Evolutionary conservation across 1,140 invertebrate genomes (phyloP).

Genomic region (Eupristina koningsbergeri): DNA sequence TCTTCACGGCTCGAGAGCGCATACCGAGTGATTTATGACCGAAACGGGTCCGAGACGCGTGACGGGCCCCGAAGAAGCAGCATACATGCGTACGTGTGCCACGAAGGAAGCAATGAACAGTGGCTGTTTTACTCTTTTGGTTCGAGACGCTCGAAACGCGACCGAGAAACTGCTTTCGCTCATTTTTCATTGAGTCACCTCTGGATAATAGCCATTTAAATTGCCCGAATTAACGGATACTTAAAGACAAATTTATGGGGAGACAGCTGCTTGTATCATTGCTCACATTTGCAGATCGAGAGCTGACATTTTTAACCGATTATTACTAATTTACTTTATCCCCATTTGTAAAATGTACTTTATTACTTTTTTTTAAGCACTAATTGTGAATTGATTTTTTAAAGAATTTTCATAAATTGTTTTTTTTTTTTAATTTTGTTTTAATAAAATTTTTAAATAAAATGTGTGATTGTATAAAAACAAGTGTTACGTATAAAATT

Average conservation of each 20-base stretch:
- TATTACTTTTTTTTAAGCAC: too few relatives aligned
- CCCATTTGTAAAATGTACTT: background rate
- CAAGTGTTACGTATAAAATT: too few relatives aligned
- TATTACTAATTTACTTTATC: background rate
- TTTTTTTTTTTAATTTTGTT: too few relatives aligned
- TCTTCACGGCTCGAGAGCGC: conserved; percentile 56
- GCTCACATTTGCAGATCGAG: background rate
- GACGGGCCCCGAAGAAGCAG: background rate
- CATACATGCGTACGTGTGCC: too few relatives aligned
- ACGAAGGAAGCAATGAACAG: background rate
- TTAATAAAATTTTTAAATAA: too few relatives aligned
- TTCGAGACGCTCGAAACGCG: conserved; percentile 64
- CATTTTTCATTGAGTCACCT: conserved; percentile 42
- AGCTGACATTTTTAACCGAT: background rate
- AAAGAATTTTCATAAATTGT: too few relatives aligned
- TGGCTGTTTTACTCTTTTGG: background rate
- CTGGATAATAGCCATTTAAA: conserved; percentile 34
- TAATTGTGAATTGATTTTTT: too few relatives aligned
- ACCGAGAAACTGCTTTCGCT: conserved; percentile 45
- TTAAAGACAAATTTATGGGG: conserved; percentile 25
- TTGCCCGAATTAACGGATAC: conserved; percentile 18
- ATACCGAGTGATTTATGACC: conserved; percentile 70
- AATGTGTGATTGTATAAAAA: too few relatives aligned
- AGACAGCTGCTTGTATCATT: background rate
- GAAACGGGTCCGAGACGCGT: background rate